Evolutionary conservation across 2,888 invertebrate genomes (phyloP), one percentile per base, ranked within the genome.

Genomic region (Oxycera nigricornis): DNA sequence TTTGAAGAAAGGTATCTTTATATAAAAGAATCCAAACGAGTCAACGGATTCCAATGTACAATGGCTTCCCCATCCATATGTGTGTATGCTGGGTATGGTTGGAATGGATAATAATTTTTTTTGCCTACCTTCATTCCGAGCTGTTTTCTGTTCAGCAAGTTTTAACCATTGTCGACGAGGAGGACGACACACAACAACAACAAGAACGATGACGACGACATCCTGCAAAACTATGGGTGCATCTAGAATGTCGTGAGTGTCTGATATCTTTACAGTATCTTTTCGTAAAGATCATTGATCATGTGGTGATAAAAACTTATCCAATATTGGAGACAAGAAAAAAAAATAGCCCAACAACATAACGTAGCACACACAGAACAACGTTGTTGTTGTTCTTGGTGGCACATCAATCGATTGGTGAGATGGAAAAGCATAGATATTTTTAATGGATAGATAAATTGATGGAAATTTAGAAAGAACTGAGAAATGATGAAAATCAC

Each of bases 381-480:
- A n/a, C n/a, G n/a, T n/a, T n/a, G n/a, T n/a, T n/a, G n/a, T n/a
- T n/a, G n/a, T n/a, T n/a, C n/a, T n/a, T n/a, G n/a, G n/a, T n/a
- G 52, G 14, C 20, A 55, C 55, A 55, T 55, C 55, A 20, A 55
- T 41, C 9, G 67, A 46, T 46, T 22, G 4, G 35, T 39, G 24
- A 41, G 14, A 39, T 35, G 35, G 20, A 28, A 50, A 70, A 55
- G 31, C 55, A 31, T 70, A 55, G 70, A 70, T 70, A 70, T 70
- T n/a, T n/a, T 70, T 55, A 70, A 68, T 35, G 55, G 70, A 28
- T 65, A 39, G 28, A 70, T 70, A 70, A 70, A 70, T 70, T 52
- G 35, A 52, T 70, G 65, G 26, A 70, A 70, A 70, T 52, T 70
- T 9, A 55, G 20, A 24, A 14, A 61, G 22, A 9, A 30, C 6